These are phyloP conservation scores for Poeciliopsis turrubarensis DNA, from an alignment of 2,113 vertebrate species.

Conservation along the genomic window DNA sequence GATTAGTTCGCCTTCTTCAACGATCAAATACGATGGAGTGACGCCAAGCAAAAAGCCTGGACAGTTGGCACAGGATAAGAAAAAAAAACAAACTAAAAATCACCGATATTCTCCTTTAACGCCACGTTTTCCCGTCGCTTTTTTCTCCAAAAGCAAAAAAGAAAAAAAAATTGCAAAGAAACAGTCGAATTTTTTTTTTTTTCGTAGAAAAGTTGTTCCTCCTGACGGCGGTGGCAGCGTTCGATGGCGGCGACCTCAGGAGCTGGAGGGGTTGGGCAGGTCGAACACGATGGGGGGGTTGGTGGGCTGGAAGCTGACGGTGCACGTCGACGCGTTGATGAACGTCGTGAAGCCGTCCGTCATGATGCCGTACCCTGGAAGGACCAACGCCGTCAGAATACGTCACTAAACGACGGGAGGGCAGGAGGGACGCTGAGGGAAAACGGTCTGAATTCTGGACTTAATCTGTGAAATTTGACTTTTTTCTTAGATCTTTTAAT, in stretches of 20 bases:
- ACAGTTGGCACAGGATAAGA: constrained; percentile 39
- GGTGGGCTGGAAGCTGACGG: constrained; percentile 98
- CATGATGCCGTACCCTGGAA: constrained; percentile 96
- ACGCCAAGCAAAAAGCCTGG: background rate
- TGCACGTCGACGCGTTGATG: constrained; percentile 96
- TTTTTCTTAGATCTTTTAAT: too few species aligned
- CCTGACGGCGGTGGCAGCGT: too few species aligned
- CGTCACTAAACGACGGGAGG: too few species aligned
- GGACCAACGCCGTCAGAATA: background rate
- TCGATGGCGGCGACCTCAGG: constrained; percentile 80
- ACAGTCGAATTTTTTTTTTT: constrained; percentile 76
- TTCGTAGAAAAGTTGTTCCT: constrained; percentile 82
- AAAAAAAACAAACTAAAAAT: background rate
- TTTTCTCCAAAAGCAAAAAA: too few species aligned
- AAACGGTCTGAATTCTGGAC: too few species aligned
- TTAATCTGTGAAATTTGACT: too few species aligned
- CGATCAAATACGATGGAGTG: background rate
- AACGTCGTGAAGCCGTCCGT: constrained; percentile 96
- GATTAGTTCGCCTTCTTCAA: constrained; percentile 10
- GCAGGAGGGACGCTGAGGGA: too few species aligned
- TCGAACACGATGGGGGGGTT: constrained; percentile 98
- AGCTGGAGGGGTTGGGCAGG: constrained; percentile 94
- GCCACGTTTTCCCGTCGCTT: background rate
- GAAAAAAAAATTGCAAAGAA: constrained; percentile 81
- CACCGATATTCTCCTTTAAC: constrained; percentile 68